Conservation (phyloP, 1,140 invertebrate genomes). For the Brachionus calyciflorus region DNA sequence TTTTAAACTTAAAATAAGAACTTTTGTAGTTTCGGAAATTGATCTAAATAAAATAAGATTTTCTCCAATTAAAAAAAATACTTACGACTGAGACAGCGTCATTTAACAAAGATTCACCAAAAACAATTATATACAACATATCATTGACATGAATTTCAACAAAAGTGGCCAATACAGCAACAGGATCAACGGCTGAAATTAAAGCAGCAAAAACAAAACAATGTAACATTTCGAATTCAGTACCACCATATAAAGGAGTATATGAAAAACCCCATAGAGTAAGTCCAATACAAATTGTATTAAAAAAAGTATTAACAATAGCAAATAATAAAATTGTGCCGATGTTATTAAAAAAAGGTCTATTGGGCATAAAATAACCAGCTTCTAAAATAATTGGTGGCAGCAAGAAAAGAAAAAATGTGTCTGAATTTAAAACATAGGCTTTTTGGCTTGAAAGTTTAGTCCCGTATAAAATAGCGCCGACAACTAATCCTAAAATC, state of each 20-base stretch:
- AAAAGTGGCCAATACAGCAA: conserved; percentile 84
- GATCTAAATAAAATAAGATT: too few species aligned
- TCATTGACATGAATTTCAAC: conserved; percentile 98
- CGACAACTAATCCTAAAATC: conserved; percentile 86
- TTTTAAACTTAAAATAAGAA: too few species aligned
- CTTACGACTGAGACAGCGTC: conserved; percentile 62
- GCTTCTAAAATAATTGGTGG: conserved; percentile 61
- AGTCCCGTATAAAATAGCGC: conserved; percentile 56
- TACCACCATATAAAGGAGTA: conserved; percentile 15
- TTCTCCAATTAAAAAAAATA: neutral
- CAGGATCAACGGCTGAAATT: conserved; percentile 61
- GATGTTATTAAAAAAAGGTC: conserved; percentile 60
- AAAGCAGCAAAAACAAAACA: conserved; percentile 69
- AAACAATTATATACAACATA: conserved; percentile 96
- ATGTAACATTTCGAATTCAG: conserved; percentile 44
- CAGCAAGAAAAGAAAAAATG: conserved; percentile 60
- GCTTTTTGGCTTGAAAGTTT: conserved; percentile 49
- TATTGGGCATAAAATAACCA: conserved; percentile 59
- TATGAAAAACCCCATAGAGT: conserved; percentile 47
- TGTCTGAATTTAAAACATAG: conserved; percentile 55
- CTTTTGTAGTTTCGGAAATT: too few species aligned
- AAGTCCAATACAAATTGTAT: conserved; percentile 50
- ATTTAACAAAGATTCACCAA: conserved; percentile 95
- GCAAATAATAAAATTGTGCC: conserved; percentile 59
- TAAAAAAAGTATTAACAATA: conserved; percentile 54